Evolutionary conservation across 2,888 invertebrate genomes (phyloP).

Genomic region (Tipula vernalis): DNA sequence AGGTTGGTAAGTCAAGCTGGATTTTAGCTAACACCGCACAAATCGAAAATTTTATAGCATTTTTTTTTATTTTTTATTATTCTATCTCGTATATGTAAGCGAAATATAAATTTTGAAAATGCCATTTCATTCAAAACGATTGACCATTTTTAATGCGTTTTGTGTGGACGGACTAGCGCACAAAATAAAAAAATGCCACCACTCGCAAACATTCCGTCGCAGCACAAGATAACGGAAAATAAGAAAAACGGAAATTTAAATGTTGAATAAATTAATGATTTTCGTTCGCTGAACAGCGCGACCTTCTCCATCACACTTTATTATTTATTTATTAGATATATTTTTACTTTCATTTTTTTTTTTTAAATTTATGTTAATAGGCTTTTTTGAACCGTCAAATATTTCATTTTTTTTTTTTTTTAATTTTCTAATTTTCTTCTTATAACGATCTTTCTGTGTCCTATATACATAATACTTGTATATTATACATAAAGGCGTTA

Average conservation of each 20-base stretch:
- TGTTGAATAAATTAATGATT: not conserved
- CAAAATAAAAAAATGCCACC: not conserved
- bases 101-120: not conserved
- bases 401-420: not conserved
- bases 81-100: not conserved
- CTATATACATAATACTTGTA: not conserved
- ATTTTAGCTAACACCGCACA: not conserved
- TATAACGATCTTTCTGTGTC: not conserved
- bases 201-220: not conserved
- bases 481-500: not conserved
- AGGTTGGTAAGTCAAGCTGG: not conserved
- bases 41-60: not conserved
- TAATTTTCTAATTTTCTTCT: not conserved
- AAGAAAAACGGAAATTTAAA: not conserved
- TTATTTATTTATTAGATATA: not conserved
- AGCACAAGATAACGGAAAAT: not conserved
- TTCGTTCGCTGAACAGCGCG: not conserved
- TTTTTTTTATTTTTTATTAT: not conserved
- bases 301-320: not conserved
- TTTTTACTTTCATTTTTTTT: not conserved
- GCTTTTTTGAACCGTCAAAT: not conserved
- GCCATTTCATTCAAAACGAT: not conserved
- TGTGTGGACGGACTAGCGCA: not conserved
- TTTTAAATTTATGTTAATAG: constrained; percentile 4
- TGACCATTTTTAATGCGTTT: not conserved